Base-by-base conservation (phyloP, 2,888 invertebrate genomes). In the Bimastos eiseni region DNA sequence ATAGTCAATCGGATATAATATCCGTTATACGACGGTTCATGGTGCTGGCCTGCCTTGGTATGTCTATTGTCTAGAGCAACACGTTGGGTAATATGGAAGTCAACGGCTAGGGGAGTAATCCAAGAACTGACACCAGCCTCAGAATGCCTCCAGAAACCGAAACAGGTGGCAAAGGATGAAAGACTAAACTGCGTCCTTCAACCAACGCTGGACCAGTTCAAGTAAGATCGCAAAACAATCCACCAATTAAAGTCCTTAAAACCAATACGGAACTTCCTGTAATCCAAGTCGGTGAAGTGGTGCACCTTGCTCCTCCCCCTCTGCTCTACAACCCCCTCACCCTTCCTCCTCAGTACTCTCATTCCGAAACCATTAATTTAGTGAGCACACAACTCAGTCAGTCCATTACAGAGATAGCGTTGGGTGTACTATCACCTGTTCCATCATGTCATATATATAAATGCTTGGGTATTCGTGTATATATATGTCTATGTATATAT, bases 241-340 rank as follows among this genome's bases (percentile, higher is more conserved):
- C 4, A 70, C 70, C 70, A 70, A 8, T n/a, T 70, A n/a, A 70
- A 70, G 70, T 70, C 70, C 70, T 70, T 70, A 70, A 70, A 70
- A 70, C 70, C 70, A n/a, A 70, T 70, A 70, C 70, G 70, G 70
- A 70, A 70, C 70, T 70, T 70, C 70, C 70, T 70, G 70, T n/a
- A 70, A 70, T 70, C 70, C n/a, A 70, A 70, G 70, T n/a, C 70
- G 70, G 70, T 30, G 30, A 70, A 70, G 70, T 5, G 70, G 70
- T 70, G 70, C 70, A 70, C 70, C n/a, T 70, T 70, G 70, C 70
- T n/a, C 49, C 49, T 8, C 70, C 70, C 70, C 70, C 70, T n/a
- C 70, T 70, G 70, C n/a, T 70, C n/a, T 4, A n/a, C 70, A 70
- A 30, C 30, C 70, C 30, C 8, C 70, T 6, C 70, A 8, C n/a